A percentile compares a stretch with the other conserved stretches of the same genome.
Evolutionary conservation across 2,888 invertebrate species (phyloP).

Genomic region (Synanthedon myopaeformis): DNA sequence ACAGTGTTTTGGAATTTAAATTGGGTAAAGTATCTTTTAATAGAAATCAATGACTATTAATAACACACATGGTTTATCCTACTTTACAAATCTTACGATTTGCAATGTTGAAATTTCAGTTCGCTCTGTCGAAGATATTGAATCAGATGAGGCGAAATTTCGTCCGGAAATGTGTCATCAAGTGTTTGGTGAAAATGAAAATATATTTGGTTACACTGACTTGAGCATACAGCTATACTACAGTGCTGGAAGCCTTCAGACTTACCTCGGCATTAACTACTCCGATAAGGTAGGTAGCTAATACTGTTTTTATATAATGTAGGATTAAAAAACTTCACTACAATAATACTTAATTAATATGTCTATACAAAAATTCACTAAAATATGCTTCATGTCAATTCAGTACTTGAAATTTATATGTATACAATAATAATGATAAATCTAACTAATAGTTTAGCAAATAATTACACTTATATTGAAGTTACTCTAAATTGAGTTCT

Average conservation of each 20-base stretch:
- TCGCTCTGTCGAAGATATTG: conserved; percentile 73
- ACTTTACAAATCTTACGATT: not conserved
- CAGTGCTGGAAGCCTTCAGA: conserved; percentile 82
- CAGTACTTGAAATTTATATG: too few species aligned
- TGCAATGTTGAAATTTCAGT: conserved; percentile 46
- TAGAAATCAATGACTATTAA: not conserved
- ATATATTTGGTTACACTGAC: conserved; percentile 93
- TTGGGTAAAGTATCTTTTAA: conserved; percentile 37
- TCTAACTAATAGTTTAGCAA: too few species aligned
- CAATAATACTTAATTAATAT: too few species aligned
- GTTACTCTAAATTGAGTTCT: too few species aligned
- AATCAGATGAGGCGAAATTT: conserved; percentile 75
- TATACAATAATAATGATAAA: too few species aligned
- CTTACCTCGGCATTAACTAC: conserved; percentile 83
- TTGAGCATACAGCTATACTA: conserved; percentile 83
- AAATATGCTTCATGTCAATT: not conserved
- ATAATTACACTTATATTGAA: too few species aligned
- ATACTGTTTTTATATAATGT: conserved; percentile 3
- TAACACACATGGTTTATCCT: not conserved
- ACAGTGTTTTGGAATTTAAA: conserved; percentile 69
- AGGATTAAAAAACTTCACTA: conserved; percentile 12
- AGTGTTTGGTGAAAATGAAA: conserved; percentile 91
- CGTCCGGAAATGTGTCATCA: conserved; percentile 93
- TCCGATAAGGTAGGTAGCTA: conserved; percentile 68
- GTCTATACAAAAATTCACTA: not conserved